Percentiles rank a stretch among this genome's conserved stretches.
Conservation (phyloP, 2,797 vertebrate genomes). For the Pagetopsis macropterus region DNA sequence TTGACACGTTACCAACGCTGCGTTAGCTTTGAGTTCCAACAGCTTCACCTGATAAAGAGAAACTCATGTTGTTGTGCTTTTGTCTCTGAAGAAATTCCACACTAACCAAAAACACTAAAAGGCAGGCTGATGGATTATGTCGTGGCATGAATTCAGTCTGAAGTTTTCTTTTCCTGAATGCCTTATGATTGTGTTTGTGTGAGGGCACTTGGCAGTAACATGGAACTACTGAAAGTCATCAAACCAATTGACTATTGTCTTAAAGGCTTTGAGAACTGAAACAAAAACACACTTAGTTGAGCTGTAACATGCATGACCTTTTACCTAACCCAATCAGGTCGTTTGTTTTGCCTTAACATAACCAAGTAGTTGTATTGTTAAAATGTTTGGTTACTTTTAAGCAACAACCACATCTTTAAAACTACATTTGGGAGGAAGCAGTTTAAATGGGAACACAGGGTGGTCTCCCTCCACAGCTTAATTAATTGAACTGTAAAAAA, state of each 20-base stretch:
- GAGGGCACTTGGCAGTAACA: background rate
- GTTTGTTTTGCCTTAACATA: no score
- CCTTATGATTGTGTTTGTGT: background rate
- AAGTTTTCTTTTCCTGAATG: background rate
- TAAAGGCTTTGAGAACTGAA: background rate
- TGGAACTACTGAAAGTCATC: no score
- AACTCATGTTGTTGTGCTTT: slow-evolving; percentile 3
- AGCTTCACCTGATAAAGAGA: slow-evolving; percentile 7
- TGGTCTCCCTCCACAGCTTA: no score
- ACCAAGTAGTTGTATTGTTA: no score
- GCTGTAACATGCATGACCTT: no score
- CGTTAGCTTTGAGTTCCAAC: slow-evolving; percentile 32
- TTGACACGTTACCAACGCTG: slow-evolving; percentile 34
- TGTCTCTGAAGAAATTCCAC: background rate
- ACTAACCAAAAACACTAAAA: background rate
- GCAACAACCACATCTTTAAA: no score
- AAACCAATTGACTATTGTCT: background rate
- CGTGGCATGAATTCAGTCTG: no score
- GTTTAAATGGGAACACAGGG: no score
- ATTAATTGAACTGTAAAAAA: background rate
- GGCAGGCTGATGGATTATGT: background rate
- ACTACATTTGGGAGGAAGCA: no score
- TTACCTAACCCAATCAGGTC: no score
- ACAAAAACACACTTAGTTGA: background rate
- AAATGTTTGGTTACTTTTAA: no score